Evolutionary conservation across 2,888 invertebrate genomes (phyloP).

Genomic region (Dione vanillae): DNA sequence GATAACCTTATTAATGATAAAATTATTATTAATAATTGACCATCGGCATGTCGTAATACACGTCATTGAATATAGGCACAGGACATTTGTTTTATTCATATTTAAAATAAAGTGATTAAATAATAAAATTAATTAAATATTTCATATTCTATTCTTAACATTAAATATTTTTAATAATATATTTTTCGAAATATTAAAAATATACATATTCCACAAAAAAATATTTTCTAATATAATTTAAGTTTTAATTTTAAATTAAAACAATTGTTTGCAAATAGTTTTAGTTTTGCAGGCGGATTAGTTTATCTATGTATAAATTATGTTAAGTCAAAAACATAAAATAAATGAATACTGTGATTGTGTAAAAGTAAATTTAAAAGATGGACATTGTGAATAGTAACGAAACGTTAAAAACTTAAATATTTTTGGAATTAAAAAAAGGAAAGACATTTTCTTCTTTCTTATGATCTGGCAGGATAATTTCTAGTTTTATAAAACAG

Average conservation of each 20-base stretch:
- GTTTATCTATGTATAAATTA: background rate
- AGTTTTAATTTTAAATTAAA: background rate
- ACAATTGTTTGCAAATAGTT: slow-evolving; percentile 4
- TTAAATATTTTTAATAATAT: background rate
- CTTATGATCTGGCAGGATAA: background rate
- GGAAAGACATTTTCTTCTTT: too few relatives aligned
- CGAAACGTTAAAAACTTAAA: too few relatives aligned
- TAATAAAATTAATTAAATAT: background rate
- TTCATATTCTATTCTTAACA: background rate
- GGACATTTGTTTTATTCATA: background rate
- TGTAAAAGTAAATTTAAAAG: background rate
- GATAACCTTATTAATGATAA: background rate
- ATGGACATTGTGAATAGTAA: background rate
- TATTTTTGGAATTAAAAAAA: too few relatives aligned
- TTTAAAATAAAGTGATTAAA: background rate
- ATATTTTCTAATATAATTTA: background rate
- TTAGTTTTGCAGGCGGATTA: slow-evolving; percentile 16
- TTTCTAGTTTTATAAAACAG: too few relatives aligned
- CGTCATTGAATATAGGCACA: background rate
- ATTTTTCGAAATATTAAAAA: background rate
- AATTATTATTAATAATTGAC: background rate
- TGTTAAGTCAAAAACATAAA: background rate
- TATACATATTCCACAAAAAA: background rate
- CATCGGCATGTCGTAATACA: background rate
- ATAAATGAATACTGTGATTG: background rate